These are phyloP conservation scores for Lophotriccus pileatus DNA, from an alignment of 2,797 vertebrate genomes.

Conservation along the genomic window DNA sequence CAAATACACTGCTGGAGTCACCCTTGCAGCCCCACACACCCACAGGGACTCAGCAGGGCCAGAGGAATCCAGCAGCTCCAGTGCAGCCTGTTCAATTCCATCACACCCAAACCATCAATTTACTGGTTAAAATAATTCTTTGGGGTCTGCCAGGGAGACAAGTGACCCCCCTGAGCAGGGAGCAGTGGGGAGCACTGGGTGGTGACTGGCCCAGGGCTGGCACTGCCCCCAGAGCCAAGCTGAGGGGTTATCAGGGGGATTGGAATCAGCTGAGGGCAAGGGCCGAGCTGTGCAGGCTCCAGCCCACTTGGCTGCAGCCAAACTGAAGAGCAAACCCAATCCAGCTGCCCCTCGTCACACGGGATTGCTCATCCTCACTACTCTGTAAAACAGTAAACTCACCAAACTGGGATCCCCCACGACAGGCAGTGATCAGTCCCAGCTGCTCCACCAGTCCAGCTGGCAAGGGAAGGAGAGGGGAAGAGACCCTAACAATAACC, in stretches of 20 bases:
- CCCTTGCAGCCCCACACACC: background rate
- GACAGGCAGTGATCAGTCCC: background rate
- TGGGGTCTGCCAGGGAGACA: rapidly evolving
- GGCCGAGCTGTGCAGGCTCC: background rate
- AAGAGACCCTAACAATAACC: too few relatives aligned
- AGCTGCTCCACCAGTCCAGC: background rate
- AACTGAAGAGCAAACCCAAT: background rate
- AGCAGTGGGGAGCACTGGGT: rapidly evolving
- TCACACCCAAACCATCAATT: rapidly evolving
- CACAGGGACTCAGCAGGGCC: background rate
- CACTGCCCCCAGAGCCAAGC: rapidly evolving
- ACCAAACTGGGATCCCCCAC: background rate
- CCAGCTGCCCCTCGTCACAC: background rate
- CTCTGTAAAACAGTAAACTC: background rate
- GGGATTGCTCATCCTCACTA: background rate
- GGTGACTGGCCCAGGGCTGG: background rate
- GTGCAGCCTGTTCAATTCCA: rapidly evolving
- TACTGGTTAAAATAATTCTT: background rate
- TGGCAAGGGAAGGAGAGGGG: background rate
- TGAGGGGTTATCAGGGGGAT: background rate
- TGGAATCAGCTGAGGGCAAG: background rate
- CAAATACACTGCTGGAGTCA: rapidly evolving
- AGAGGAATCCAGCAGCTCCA: background rate
- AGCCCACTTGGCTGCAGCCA: background rate
- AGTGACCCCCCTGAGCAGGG: rapidly evolving